Percentiles rank a stretch among this genome's conserved stretches.
phyloP scores from a whole-genome alignment of 1,140 invertebrate genomes.

The Heliconius hewitsoni region DNA sequence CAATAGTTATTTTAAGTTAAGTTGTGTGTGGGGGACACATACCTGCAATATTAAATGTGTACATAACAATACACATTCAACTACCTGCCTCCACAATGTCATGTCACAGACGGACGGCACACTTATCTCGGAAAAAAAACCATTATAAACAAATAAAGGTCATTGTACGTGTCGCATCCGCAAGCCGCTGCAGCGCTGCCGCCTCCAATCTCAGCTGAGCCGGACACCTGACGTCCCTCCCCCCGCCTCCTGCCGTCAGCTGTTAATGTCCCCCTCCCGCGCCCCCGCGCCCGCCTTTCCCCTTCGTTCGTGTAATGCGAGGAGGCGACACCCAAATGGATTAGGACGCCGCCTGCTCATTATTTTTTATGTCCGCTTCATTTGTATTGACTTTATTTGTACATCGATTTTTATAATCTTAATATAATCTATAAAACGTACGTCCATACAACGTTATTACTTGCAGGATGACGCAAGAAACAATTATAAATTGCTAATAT shows the following conservation, averaged over 20 bases:
- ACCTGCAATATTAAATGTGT: not conserved
- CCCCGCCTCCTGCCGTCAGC: constrained; percentile 58
- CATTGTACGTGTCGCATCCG: constrained; percentile 51
- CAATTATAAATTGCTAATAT: not conserved
- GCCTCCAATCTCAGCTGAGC: constrained; percentile 68
- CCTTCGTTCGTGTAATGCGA: constrained; percentile 79
- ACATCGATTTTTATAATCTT: constrained; percentile 2
- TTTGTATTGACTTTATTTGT: constrained; percentile 6
- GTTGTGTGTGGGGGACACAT: not conserved
- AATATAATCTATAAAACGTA: not conserved
- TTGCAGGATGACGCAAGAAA: not conserved
- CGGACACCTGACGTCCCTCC: constrained; percentile 71
- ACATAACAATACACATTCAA: not conserved
- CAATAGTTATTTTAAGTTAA: not conserved
- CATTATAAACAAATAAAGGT: constrained; percentile 68
- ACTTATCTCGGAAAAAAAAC: constrained; percentile 44
- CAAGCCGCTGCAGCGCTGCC: constrained; percentile 63
- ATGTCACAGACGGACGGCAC: constrained; percentile 18
- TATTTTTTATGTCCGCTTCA: constrained; percentile 46
- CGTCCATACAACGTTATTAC: not conserved
- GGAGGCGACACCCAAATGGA: constrained; percentile 66
- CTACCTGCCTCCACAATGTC: constrained; percentile 29
- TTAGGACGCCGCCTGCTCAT: constrained; percentile 53
- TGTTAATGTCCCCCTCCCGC: constrained; percentile 71
- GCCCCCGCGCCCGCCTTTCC: constrained; percentile 55